Base-by-base conservation (phyloP, 2,888 invertebrate species). In the Monochamus alternatus region DNA sequence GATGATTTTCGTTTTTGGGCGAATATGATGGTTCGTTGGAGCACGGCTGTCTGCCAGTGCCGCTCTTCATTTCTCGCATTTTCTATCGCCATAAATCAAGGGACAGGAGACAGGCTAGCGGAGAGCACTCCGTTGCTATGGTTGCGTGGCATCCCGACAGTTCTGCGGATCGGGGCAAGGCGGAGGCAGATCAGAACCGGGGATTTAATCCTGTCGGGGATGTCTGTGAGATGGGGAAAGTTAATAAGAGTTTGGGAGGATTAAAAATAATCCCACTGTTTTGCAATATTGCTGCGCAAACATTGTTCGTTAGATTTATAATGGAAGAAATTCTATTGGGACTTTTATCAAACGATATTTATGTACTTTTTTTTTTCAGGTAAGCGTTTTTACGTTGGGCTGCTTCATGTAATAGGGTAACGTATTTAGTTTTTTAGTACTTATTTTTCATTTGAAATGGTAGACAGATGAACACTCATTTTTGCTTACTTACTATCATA, bases 31-130 rank as follows among this genome's bases (percentile, higher is more conserved):
- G 82, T 84, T 81, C 80, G 81, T 77, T 79, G 78, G 77, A 80
- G 81, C 80, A 78, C 77, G 82, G 80, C 87, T 86, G 87, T 87
- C 87, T 87, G 87, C 87, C 87, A 86, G 87, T 88, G 88, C 88
- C 87, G 88, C 89, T 89, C 89, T 89, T 89, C 89, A 89, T 89
- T 89, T 89, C 89, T 89, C 89, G 89, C 89, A 89, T 89, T 89
- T 89, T 89, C 89, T 89, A 89, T 89, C 88, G 88, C 89, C 88
- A 89, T 89, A 89, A 89, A 89, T 89, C 89, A 89, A 88, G 89
- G 86, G 89, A 89, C 89, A 89, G 89, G 89, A 89, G 89, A 89
- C 89, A 89, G 89, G 87, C 88, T 84, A 87, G 88, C 88, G 86
- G 86, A 85, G 87, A 87, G 88, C 89, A 87, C 88, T 88, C 89